Evolutionary conservation across 2,113 vertebrate species (phyloP), one percentile per base, ranked within the genome.

Genomic region (Malurus melanocephalus): DNA sequence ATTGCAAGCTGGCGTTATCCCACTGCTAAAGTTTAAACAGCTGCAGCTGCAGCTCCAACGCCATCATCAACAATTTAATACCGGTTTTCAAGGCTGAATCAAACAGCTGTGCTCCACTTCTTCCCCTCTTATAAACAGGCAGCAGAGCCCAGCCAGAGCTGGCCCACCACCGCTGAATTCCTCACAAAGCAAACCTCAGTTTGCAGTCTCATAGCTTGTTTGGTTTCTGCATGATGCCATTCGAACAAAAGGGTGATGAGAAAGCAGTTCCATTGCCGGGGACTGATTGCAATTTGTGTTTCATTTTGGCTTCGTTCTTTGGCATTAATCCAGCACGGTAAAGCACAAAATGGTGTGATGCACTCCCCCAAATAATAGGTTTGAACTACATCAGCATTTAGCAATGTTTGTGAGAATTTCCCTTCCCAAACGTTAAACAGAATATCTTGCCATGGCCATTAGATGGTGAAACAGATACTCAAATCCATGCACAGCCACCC

Each of bases 201-300:
- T n/a, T 60, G 75, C 80, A 86, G 65, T 2, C 88, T 67, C 82
- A 26, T 0, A 75, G 84, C 89, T 81, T 35, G 60, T 80, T 88
- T 42, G 28, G 42, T 92, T 93, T 89, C 80, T 94, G 92, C 81
- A 85, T 84, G 88, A 93, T 88, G 55, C 92, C 53, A 21, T 75
- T 72, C 0, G 6, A 93, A 94, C 94, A 96, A 96, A 96, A 93
- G 90, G 80, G 73, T 84, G 93, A 93, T 93, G 92, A 91, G 90
- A 86, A 92, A 87, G 90, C 93, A 89, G 24, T 84, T 92, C 93
- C 80, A 75, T 15, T 74, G 57, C 92, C 75, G 69, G 51, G 75
- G 73, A n/a, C 88, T 11, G 61, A 83, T 7, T 86, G 83, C 62
- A 55, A 72, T 81, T 86, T 52, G 57, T 55, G 71, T 85, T 80